Evolutionary conservation across 2,888 invertebrate genomes (phyloP).

Genomic region (Xestia ashworthii): DNA sequence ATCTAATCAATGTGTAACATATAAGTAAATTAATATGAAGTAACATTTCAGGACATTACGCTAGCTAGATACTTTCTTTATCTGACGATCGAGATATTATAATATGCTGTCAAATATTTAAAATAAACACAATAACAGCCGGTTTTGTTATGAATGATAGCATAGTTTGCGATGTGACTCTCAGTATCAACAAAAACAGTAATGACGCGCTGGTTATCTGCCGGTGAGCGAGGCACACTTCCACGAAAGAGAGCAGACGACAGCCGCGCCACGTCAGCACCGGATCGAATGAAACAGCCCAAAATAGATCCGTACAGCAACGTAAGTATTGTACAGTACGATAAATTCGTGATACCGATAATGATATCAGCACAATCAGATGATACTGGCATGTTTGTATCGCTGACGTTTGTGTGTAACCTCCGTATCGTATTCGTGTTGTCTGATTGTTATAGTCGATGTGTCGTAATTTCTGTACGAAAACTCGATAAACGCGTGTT

Average conservation of each 20-base stretch:
- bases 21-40: constrained; percentile 54
- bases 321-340: constrained; percentile 73
- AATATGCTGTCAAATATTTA: constrained; percentile 59
- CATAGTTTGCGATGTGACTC: constrained; percentile 67
- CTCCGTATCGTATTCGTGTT: constrained; percentile 59
- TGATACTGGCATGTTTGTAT: constrained; percentile 53
- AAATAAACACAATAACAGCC: constrained; percentile 63
- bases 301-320: constrained; percentile 76
- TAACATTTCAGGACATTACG: constrained; percentile 37
- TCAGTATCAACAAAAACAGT: constrained; percentile 64
- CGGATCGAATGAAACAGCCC: constrained; percentile 73
- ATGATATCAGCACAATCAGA: constrained; percentile 67
- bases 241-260: constrained; percentile 74
- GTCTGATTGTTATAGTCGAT: constrained; percentile 56
- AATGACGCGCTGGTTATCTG: constrained; percentile 58
- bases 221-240: constrained; percentile 65
- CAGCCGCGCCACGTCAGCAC: constrained; percentile 71
- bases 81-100: constrained; percentile 51
- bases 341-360: constrained; percentile 69
- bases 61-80: constrained; percentile 42
- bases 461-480: constrained; percentile 60
- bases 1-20: constrained; percentile 69
- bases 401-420: constrained; percentile 51
- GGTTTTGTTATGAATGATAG: constrained; percentile 70
- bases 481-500: constrained; percentile 58